A percentile compares a stretch with the other conserved stretches of the same genome.
phyloP scores from a whole-genome alignment of 2,113 vertebrate species.

The Pipra filicauda region DNA sequence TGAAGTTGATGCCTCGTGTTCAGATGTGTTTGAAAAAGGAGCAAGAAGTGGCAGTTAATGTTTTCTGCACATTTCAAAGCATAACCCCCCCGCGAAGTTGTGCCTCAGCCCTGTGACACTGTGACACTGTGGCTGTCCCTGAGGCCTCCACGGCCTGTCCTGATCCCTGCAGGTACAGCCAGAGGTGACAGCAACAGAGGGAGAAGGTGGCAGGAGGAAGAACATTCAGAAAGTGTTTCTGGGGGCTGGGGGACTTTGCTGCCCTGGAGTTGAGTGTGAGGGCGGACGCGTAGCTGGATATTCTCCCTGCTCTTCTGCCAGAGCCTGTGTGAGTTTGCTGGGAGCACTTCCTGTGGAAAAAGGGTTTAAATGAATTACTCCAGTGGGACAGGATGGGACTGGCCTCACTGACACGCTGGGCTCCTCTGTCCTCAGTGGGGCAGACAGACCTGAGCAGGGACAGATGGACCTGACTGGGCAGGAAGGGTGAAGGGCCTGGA shows the following conservation, averaged over 20 bases:
- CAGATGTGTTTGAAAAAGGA: background rate
- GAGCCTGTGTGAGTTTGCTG: background rate
- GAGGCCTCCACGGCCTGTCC: background rate
- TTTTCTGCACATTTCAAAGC: background rate
- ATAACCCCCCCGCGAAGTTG: background rate
- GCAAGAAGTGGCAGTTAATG: background rate
- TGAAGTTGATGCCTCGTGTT: background rate
- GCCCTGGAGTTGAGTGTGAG: rapidly evolving
- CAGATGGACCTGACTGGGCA: background rate
- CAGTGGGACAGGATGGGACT: background rate
- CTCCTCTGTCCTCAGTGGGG: background rate
- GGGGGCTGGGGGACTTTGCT: background rate
- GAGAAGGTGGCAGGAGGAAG: background rate
- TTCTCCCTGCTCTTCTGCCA: background rate
- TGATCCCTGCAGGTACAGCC: background rate
- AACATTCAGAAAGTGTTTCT: background rate
- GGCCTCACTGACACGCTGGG: background rate
- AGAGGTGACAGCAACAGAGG: background rate
- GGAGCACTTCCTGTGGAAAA: background rate
- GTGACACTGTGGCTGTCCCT: background rate
- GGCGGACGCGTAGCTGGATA: rapidly evolving
- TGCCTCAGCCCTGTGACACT: background rate
- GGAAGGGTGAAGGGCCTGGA: background rate
- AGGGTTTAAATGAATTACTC: background rate
- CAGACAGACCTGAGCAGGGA: background rate